phyloP scores from a whole-genome alignment of 2,797 vertebrate species.

The Enteromius fasciolatus region DNA sequence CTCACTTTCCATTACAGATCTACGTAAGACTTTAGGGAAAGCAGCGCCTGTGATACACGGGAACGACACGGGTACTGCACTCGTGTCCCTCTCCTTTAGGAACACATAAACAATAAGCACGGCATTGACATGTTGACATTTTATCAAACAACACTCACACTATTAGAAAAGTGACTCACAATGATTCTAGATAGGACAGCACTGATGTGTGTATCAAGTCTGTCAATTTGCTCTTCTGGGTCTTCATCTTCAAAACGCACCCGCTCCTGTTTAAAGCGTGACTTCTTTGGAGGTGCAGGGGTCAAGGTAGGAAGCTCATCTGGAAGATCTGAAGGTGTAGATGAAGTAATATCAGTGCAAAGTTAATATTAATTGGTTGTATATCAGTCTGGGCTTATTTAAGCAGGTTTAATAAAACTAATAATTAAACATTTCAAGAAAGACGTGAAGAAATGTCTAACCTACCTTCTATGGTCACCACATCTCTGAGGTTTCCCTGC shows the following conservation, averaged over 20 bases:
- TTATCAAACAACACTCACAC: neutral
- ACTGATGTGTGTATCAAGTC: slow-evolving; percentile 88
- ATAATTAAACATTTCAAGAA: neutral
- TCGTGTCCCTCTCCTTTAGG: slow-evolving; percentile 90
- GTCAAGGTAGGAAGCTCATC: slow-evolving; percentile 87
- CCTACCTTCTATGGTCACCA: slow-evolving; percentile 86
- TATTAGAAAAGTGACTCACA: slow-evolving; percentile 71
- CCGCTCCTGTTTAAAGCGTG: slow-evolving; percentile 78
- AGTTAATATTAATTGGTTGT: neutral
- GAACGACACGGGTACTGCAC: slow-evolving; percentile 77
- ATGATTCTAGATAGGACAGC: slow-evolving; percentile 92
- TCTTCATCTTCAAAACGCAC: slow-evolving; percentile 85
- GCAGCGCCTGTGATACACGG: slow-evolving; percentile 83
- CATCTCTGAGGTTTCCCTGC: slow-evolving; percentile 73
- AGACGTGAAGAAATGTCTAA: neutral
- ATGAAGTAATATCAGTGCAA: neutral
- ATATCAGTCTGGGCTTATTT: neutral
- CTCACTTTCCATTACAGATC: slow-evolving; percentile 77
- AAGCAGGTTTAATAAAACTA: neutral
- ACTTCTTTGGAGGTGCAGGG: slow-evolving; percentile 90
- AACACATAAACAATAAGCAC: slow-evolving; percentile 11
- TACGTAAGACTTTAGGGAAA: slow-evolving; percentile 89
- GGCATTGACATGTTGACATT: neutral
- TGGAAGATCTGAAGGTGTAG: slow-evolving; percentile 79
- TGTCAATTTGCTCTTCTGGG: slow-evolving; percentile 81